Evolutionary conservation across 2,113 vertebrate species (phyloP), one percentile per base, ranked within the genome.

Genomic region (Clarias batrachus): DNA sequence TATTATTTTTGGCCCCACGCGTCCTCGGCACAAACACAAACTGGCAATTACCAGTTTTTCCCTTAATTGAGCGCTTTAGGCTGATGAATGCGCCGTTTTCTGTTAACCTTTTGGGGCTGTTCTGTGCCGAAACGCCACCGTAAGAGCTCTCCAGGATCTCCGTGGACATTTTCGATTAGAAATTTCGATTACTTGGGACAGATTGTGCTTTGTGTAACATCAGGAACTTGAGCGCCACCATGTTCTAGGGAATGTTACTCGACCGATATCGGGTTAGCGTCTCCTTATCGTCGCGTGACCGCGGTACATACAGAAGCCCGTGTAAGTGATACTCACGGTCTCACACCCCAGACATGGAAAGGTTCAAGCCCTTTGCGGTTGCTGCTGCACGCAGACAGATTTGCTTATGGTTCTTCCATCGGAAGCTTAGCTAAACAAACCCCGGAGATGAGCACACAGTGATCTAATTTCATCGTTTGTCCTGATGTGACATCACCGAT

Each of bases 11-110:
- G 56, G 63, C 27, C 33, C 52, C 66, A 30, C 30, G 54, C 16
- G 25, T 65, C 30, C 65, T 83, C 23, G 12, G 77, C 81, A 83
- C 56, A 87, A 81, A 81, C 81, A 83, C 56, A 87, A 81, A 81
- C 87, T 27, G 54, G 37, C 82, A 78, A 52, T 83, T 84, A 80
- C 3, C 82, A n/a, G 41, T 71, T 84, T 12, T 37, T 37, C 63
- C 62, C 30, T 30, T 81, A n/a, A 30, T 41, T 16, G 54, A 73
- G 73, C 21, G 74, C 63, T 57, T 16, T 71, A 66, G 1, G 7
- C 16, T 81, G 81, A 77, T 68, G n/a, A 78, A 65, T 17, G 73
- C 56, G 10, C 19, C 17, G 8, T 41, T 56, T 56, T 30, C 21
- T 56, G 27, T 57, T 86, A 41, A 63, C 59, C 71, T 63, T 37